A percentile compares a stretch with the other conserved stretches of the same genome.
Conservation (phyloP, 2,113 vertebrate genomes). For the Rhynchomys soricoides region DNA sequence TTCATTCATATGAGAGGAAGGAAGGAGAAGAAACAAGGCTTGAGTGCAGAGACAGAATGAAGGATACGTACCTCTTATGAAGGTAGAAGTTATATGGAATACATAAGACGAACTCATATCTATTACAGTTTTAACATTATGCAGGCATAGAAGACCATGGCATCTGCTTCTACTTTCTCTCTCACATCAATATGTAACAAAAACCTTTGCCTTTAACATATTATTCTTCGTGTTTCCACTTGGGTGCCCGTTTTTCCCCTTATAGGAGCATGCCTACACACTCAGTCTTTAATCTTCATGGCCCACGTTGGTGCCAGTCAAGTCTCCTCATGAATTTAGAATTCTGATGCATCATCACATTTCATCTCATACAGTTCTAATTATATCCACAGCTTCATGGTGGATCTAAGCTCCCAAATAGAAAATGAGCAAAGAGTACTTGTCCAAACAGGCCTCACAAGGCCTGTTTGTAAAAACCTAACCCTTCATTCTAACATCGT, state of each 20-base stretch:
- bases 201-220: neutral
- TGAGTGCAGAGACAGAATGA: neutral
- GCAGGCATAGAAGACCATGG: neutral
- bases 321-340: neutral
- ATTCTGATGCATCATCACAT: accelerated
- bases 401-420: neutral
- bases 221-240: neutral
- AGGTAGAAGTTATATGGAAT: neutral
- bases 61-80: neutral
- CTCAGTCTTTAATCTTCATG: neutral
- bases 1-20: neutral
- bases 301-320: neutral
- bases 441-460: neutral
- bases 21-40: neutral
- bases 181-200: neutral
- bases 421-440: neutral
- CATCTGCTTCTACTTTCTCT: neutral
- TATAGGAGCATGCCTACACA: neutral
- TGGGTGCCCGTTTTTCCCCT: neutral
- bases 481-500: neutral
- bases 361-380: neutral
- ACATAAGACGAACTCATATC: neutral
- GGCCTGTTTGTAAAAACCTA: neutral
- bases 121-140: neutral
- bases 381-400: neutral